Evolutionary conservation across 2,113 vertebrate genomes (phyloP), one percentile per base, ranked within the genome.

Genomic region (Callorhinus ursinus): DNA sequence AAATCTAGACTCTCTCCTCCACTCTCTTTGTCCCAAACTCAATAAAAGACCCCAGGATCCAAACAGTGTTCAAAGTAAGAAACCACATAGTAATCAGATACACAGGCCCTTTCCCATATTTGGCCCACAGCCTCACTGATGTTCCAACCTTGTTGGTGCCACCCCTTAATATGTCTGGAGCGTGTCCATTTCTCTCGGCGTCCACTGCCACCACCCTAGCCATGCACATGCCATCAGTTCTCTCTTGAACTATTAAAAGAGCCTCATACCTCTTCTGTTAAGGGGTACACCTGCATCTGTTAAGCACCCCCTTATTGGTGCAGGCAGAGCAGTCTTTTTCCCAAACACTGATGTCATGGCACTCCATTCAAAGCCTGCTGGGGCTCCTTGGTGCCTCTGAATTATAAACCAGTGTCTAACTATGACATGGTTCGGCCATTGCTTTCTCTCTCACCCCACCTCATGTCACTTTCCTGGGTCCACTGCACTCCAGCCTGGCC

Each of bases 351-450:
- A 5, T 16, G 8, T 26, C 55, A 7, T 1, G 2, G 4, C 22
- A 14, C 46, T 22, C 12, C 7, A 21, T 88, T 19, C 55, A 49
- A 18, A 85, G 49, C 53, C 71, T 49, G 26, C 77, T 21, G 39
- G 46, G 39, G 7, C 14, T 91, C 76, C n/a, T 15, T 4, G 0
- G 84, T 46, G 12, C n/a, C 71, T 77, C 51, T 57, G 8, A 31
- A 86, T 28, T 61, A 13, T 26, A 69, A n/a, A n/a, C 31, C 28
- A 28, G 33, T 5, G 0, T 74, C 39, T 76, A 14, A 12, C 5
- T 26, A 0, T 46, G 55, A 39, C 0, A 0, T 4, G 19, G 13
- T 55, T 49, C 24, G n/a, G n/a, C 4, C 24, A 31, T 51, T 53
- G 6, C n/a, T 22, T 7, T 8, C 67, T 65, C 33, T 19, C 31